Percentiles rank a stretch among this genome's conserved stretches.
Conservation (phyloP, 2,113 vertebrate genomes). For the Ellobius talpinus region DNA sequence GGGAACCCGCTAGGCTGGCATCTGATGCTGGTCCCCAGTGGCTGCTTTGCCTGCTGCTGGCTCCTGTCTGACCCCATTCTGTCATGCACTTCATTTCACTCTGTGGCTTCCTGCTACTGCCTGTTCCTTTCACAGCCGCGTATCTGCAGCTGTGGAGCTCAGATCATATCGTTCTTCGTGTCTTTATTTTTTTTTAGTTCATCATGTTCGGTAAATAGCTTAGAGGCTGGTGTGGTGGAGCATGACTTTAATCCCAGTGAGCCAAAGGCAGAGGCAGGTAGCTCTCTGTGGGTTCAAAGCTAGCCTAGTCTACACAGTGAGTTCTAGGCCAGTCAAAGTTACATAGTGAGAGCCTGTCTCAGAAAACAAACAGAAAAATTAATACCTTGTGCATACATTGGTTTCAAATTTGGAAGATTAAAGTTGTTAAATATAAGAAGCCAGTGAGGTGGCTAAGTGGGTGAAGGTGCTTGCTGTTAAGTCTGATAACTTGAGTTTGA, state of each 20-base stretch:
- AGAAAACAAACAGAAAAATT: neutral
- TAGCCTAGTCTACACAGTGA: neutral
- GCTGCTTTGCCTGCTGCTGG: neutral
- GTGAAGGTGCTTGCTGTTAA: neutral
- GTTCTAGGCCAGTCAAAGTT: too few relatives aligned
- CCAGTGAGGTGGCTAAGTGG: neutral
- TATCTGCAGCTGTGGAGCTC: neutral
- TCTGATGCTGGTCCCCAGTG: neutral
- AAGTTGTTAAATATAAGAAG: slow-evolving; percentile 1
- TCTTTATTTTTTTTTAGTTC: neutral
- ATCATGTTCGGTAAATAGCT: neutral
- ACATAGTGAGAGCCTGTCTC: neutral
- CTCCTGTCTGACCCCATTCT: neutral
- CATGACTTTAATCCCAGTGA: neutral
- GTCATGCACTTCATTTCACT: neutral
- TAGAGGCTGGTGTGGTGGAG: neutral
- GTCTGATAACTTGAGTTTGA: neutral
- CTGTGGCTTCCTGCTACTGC: neutral
- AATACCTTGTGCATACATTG: neutral
- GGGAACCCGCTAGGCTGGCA: neutral
- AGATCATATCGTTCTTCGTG: neutral
- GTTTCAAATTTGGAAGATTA: slow-evolving; percentile 6
- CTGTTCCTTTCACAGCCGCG: neutral
- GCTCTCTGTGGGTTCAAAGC: neutral
- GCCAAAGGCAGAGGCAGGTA: neutral